Base-by-base conservation (phyloP, 2,888 invertebrate species). In the Rhagophthalmus giganteus region DNA sequence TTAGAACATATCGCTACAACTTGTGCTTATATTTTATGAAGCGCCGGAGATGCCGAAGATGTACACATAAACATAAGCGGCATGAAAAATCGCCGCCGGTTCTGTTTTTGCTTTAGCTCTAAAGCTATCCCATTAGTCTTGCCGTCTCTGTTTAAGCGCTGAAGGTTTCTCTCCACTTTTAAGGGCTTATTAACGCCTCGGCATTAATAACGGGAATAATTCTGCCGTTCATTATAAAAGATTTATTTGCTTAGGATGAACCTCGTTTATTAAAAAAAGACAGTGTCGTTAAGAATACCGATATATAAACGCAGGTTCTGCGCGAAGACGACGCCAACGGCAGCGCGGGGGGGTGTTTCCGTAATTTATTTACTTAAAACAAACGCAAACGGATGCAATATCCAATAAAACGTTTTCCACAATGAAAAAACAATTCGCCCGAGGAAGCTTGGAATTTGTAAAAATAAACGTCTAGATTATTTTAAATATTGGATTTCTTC, bases 51-150 rank as follows among this genome's bases (percentile, higher is more conserved):
- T 33, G 47, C 31, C 50, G 38, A 44, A 42, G 35, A 50, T 39
- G 37, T 14, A 50, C 42, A 42, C 50, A 41, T 49, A 50, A 50
- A 44, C 44, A 50, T 39, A 45, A 45, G 27, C 50, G 50, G 20
- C 24, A 41, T 41, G 48, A 41, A 49, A 48, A 49, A 48, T 48
- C 34, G 40, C 48, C 27, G 6, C 31, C 14, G 25, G 44, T 34
- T 26, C 31, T n/a, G 37, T 38, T 44, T 49, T 38, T 45, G 24
- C 33, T 27, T 32, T 37, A 33, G 38, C 49, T 49, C 42, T 49
- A 49, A 49, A 49, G 37, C 42, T 49, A 42, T 42, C 41, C 41
- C 49, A 42, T 49, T 49, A 49, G 42, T 49, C 33, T 50, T 24
- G 20, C 37, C 44, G 35, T 42, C 42, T 49, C 34, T 16, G 35